Conservation (phyloP, 2,888 invertebrate species). For the Mermis nigrescens region DNA sequence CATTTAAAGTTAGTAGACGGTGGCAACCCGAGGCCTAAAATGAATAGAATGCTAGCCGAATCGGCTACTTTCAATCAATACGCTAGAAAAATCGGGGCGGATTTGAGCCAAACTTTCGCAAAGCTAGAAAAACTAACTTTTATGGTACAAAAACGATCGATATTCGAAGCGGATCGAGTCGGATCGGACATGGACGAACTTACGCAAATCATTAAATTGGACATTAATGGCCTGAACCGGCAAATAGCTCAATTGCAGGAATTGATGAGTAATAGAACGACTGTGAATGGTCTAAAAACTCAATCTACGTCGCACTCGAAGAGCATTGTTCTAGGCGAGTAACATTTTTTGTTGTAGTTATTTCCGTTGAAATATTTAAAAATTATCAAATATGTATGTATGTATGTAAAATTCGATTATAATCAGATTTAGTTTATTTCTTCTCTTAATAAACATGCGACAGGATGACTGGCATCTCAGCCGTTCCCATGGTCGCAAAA, state of each 20-base stretch:
- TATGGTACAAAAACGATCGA: conserved; percentile 75
- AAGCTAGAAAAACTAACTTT: conserved; percentile 88
- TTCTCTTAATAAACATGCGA: no score
- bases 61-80: conserved; percentile 28
- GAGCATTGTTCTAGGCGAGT: conserved; percentile 60
- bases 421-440: no score
- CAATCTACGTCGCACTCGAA: conserved; percentile 45
- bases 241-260: conserved; percentile 64
- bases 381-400: no score
- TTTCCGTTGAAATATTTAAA: no score
- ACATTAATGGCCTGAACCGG: conserved; percentile 76
- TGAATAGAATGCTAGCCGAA: conserved; percentile 16
- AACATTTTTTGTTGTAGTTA: no score
- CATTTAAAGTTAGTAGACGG: conserved; percentile 18
- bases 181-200: conserved; percentile 88
- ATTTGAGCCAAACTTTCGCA: conserved; percentile 80
- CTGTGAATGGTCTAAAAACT: not conserved
- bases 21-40: not conserved
- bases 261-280: conserved; percentile 11
- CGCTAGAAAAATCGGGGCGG: conserved; percentile 66
- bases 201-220: conserved; percentile 89
- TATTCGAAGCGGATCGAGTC: conserved; percentile 73
- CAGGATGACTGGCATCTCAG: no score
- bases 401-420: no score
- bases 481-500: no score